Evolutionary conservation across 2,888 invertebrate species (phyloP).

Genomic region (Pherbina coryleti): DNA sequence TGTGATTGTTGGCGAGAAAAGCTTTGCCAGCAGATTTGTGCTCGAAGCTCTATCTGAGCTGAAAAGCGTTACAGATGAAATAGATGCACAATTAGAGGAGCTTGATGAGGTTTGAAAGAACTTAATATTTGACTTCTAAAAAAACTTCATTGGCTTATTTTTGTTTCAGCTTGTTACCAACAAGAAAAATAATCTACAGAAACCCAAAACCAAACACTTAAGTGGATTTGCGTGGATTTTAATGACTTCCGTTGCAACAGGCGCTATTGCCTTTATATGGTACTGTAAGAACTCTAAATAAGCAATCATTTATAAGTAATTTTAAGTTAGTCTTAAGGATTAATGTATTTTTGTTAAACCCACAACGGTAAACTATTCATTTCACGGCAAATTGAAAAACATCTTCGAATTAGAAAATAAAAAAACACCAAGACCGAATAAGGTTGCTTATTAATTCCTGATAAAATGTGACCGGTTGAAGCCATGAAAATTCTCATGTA

Average conservation of each 20-base stretch:
- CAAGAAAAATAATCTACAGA: slow-evolving; percentile 6
- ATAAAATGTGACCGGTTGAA: too few relatives aligned
- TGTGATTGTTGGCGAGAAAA: slow-evolving; percentile 64
- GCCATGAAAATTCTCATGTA: too few relatives aligned
- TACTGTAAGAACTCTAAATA: slow-evolving; percentile 15
- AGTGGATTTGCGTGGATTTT: slow-evolving; percentile 1
- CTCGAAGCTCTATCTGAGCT: slow-evolving; percentile 64
- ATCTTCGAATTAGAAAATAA: not conserved
- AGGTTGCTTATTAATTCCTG: too few relatives aligned
- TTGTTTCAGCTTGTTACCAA: slow-evolving; percentile 30
- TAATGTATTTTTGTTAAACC: too few relatives aligned
- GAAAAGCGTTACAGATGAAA: slow-evolving; percentile 57
- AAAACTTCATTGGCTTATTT: slow-evolving; percentile 5
- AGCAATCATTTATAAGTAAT: not conserved
- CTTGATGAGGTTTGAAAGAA: slow-evolving; percentile 52
- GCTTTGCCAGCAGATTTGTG: slow-evolving; percentile 66
- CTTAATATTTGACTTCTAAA: not conserved
- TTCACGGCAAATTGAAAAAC: not conserved
- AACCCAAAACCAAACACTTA: not conserved
- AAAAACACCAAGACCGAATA: too few relatives aligned
- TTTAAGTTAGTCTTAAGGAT: not conserved
- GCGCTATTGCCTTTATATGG: slow-evolving; percentile 13
- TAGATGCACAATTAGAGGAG: slow-evolving; percentile 56
- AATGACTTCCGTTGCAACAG: slow-evolving; percentile 13
- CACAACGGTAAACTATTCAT: too few relatives aligned